Percentiles rank a stretch among this genome's conserved stretches.
These are phyloP conservation scores for Cheilosia pagana DNA, from an alignment of 2,888 invertebrate genomes.

Conservation along the genomic window DNA sequence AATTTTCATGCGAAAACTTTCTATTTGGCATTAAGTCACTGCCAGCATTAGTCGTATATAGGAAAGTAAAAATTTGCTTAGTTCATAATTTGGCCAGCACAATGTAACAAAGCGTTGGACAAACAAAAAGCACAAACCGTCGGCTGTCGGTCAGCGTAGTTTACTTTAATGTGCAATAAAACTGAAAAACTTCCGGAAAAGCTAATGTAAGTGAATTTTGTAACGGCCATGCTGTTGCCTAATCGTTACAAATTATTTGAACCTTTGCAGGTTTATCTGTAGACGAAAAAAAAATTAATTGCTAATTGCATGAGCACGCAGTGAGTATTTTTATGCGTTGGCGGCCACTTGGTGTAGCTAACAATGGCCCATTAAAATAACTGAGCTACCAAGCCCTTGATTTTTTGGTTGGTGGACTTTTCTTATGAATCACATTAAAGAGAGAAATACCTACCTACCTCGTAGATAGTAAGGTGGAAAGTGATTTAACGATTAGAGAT, in stretches of 20 bases:
- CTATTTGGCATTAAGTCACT: conserved; percentile 25
- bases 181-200: background rate
- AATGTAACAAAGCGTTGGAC: background rate
- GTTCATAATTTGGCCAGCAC: conserved; percentile 9
- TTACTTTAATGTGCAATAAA: background rate
- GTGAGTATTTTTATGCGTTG: background rate
- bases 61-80: conserved; percentile 15
- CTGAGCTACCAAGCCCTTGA: too few species aligned
- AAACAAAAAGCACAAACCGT: background rate
- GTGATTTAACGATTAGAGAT: too few species aligned
- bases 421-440: too few species aligned
- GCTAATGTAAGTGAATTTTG: conserved; percentile 6
- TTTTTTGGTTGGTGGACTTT: too few species aligned
- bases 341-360: too few species aligned
- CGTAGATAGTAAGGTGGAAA: too few species aligned
- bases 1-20: conserved; percentile 19
- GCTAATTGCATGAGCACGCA: background rate
- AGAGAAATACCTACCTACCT: too few species aligned
- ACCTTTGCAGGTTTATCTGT: background rate
- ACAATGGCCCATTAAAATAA: too few species aligned
- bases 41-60: background rate
- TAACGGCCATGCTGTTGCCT: background rate
- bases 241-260: background rate
- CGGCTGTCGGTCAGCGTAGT: background rate
- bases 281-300: background rate